These are phyloP conservation scores for Rhineura floridana DNA, from an alignment of 2,113 vertebrate species.

Conservation along the genomic window DNA sequence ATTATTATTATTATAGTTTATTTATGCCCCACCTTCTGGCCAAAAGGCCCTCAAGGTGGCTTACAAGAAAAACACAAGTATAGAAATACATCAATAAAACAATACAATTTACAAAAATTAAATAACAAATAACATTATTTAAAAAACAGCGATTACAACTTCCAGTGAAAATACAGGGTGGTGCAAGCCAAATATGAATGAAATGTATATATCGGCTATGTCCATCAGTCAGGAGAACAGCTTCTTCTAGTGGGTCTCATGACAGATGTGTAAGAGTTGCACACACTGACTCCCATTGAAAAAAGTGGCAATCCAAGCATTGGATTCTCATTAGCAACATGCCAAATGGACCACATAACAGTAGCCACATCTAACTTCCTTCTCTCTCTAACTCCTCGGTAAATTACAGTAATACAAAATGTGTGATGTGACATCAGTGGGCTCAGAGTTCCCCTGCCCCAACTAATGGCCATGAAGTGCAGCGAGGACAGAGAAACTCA, in stretches of 20 bases:
- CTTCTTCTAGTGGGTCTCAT: neutral
- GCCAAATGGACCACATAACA: rapidly evolving
- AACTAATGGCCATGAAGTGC: neutral
- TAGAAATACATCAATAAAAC: no score
- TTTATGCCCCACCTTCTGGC: no score
- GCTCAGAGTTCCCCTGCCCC: neutral
- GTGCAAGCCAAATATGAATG: constrained; percentile 12
- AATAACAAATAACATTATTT: no score
- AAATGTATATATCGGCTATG: neutral
- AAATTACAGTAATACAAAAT: neutral
- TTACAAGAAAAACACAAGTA: no score
- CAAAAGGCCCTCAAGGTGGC: no score
- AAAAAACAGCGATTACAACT: no score
- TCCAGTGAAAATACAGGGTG: no score
- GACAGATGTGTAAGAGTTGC: neutral
- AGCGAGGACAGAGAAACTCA: neutral
- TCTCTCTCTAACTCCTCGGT: neutral
- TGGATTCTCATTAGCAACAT: rapidly evolving
- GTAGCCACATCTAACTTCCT: no score
- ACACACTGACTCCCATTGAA: neutral
- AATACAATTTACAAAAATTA: no score
- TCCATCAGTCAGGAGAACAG: neutral
- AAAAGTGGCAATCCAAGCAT: neutral
- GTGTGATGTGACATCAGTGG: neutral
- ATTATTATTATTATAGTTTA: no score